A percentile compares a stretch with the other conserved stretches of the same genome.
Conservation (phyloP, 2,888 invertebrate genomes). For the Phyllotreta striolata region DNA sequence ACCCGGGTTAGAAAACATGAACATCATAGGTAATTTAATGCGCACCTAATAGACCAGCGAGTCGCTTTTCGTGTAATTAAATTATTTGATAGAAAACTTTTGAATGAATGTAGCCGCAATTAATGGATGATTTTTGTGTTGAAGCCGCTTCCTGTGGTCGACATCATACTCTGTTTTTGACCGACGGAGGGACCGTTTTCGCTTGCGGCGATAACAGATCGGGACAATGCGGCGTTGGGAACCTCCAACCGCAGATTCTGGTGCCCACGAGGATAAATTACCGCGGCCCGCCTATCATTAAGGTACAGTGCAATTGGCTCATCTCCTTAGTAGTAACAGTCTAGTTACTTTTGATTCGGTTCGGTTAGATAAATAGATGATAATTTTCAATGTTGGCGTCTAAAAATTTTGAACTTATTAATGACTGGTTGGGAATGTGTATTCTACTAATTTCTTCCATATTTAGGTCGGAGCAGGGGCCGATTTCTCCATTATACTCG, state of each 20-base stretch:
- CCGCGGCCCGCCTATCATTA: slow-evolving; percentile 85
- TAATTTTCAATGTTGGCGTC: no score
- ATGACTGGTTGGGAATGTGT: no score
- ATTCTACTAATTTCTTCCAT: no score
- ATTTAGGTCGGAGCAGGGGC: slow-evolving; percentile 78
- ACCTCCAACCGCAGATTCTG: slow-evolving; percentile 64
- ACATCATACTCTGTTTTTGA: slow-evolving; percentile 86
- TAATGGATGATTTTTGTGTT: background rate
- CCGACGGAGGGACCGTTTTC: slow-evolving; percentile 87
- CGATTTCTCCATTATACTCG: slow-evolving; percentile 91
- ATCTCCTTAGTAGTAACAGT: no score
- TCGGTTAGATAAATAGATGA: no score
- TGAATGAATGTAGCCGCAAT: background rate
- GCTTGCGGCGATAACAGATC: slow-evolving; percentile 92
- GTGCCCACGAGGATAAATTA: slow-evolving; percentile 73
- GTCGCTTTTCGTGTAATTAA: no score
- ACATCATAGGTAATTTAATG: slow-evolving; percentile 67
- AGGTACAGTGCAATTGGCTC: slow-evolving; percentile 68
- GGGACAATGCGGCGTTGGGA: slow-evolving; percentile 91
- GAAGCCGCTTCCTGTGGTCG: slow-evolving; percentile 83
- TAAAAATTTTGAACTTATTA: no score
- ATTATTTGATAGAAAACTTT: background rate
- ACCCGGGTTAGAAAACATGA: slow-evolving; percentile 76
- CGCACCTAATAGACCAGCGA: no score
- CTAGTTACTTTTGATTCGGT: no score